These are phyloP conservation scores for Goniozus legneri DNA, from an alignment of 1,140 invertebrate genomes.

Conservation along the genomic window DNA sequence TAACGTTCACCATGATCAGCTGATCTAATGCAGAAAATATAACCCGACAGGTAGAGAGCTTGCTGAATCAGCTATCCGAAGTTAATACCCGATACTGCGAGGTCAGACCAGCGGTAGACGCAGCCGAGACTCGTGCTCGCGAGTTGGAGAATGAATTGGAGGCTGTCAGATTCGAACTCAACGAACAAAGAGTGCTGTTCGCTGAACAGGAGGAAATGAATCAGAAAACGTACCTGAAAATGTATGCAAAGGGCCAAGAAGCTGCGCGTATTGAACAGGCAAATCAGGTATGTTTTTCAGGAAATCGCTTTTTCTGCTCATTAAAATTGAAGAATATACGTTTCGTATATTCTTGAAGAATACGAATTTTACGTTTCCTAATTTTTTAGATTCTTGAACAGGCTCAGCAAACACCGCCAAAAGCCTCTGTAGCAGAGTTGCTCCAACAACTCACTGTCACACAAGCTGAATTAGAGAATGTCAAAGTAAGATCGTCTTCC, in stretches of 20 bases:
- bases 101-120: slow-evolving; percentile 51
- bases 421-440: slow-evolving; percentile 73
- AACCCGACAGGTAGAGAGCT: slow-evolving; percentile 58
- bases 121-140: slow-evolving; percentile 64
- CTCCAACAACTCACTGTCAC: slow-evolving; percentile 75
- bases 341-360: neutral
- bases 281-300: slow-evolving; percentile 53
- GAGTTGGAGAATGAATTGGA: slow-evolving; percentile 68
- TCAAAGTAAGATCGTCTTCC: slow-evolving; percentile 81
- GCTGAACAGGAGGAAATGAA: slow-evolving; percentile 71
- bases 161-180: slow-evolving; percentile 62
- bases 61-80: slow-evolving; percentile 75
- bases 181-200: slow-evolving; percentile 45
- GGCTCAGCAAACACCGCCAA: slow-evolving; percentile 56
- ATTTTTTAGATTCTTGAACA: slow-evolving; percentile 60
- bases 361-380: slow-evolving; percentile 14
- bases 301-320: neutral
- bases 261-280: slow-evolving; percentile 67
- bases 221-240: slow-evolving; percentile 74
- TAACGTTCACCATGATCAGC: too few species aligned
- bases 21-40: too few species aligned
- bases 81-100: slow-evolving; percentile 73
- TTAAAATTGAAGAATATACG: neutral
- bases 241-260: slow-evolving; percentile 79
- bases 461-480: slow-evolving; percentile 77